Evolutionary conservation across 2,113 vertebrate genomes (phyloP).

Genomic region (Semicossyphus pulcher): DNA sequence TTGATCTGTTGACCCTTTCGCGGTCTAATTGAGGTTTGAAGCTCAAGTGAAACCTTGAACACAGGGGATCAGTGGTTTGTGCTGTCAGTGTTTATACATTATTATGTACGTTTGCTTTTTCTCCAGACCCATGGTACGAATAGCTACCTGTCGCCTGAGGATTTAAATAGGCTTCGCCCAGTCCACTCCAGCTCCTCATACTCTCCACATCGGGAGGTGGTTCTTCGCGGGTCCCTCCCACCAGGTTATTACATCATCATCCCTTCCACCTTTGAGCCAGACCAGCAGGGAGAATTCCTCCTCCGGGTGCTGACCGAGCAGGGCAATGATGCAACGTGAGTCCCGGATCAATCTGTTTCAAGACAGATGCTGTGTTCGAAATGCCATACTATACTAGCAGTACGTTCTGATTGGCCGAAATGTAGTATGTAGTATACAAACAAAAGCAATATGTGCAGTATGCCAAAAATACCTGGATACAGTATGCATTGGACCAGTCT

Average conservation of each 20-base stretch:
- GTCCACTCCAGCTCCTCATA: constrained; percentile 43
- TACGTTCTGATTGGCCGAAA: no score
- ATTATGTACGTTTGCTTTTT: background rate
- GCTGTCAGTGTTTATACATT: background rate
- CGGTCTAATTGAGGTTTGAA: no score
- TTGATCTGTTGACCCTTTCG: no score
- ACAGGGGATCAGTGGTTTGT: no score
- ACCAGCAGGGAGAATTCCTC: constrained; percentile 79
- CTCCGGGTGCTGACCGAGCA: constrained; percentile 81
- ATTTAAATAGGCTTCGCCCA: constrained; percentile 44
- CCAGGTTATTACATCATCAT: constrained; percentile 83
- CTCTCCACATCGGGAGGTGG: constrained; percentile 69
- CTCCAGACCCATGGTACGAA: constrained; percentile 61
- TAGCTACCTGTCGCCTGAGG: constrained; percentile 54
- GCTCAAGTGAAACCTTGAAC: no score
- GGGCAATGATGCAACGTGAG: constrained; percentile 76
- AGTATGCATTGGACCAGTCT: no score
- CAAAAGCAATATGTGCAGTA: no score
- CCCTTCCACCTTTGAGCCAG: constrained; percentile 64
- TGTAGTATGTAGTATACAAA: no score
- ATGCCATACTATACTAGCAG: no score
- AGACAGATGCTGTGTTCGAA: no score
- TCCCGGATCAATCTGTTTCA: background rate
- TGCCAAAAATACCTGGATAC: no score
- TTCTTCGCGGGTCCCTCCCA: constrained; percentile 71